Percentiles rank a stretch among this genome's conserved stretches.
Conservation (phyloP, 2,888 invertebrate genomes). For the Cryptus viduatorius region DNA sequence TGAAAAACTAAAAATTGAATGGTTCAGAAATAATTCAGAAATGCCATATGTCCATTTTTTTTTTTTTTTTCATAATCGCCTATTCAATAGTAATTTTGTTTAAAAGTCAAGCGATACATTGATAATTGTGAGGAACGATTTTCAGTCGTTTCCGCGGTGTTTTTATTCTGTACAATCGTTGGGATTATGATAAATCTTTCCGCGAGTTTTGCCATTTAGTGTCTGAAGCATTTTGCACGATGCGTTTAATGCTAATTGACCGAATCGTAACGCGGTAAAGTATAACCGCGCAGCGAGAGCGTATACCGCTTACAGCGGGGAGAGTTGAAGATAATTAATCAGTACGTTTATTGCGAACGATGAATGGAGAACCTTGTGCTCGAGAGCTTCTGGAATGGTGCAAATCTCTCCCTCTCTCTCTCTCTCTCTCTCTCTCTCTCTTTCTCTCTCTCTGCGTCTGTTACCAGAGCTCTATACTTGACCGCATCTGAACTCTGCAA, state of each 20-base stretch:
- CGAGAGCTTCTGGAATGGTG: conserved; percentile 56
- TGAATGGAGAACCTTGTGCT: conserved; percentile 64
- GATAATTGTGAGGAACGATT: too few species aligned
- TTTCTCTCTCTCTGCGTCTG: background rate
- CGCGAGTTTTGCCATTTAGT: conserved; percentile 45
- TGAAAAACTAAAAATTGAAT: too few species aligned
- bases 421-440: too few species aligned
- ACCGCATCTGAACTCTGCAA: conserved; percentile 68
- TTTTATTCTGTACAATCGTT: conserved; percentile 13
- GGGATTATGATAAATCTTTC: conserved; percentile 36
- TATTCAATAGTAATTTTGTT: too few species aligned
- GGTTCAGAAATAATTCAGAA: too few species aligned
- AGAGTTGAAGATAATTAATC: conserved; percentile 63
- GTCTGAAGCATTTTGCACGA: conserved; percentile 33
- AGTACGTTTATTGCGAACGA: conserved; percentile 60
- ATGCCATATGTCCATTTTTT: too few species aligned
- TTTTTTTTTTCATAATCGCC: too few species aligned
- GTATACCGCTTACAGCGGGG: conserved; percentile 28
- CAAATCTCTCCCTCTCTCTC: conserved; percentile 34
- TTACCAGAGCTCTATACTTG: conserved; percentile 64
- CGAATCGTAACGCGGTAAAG: conserved; percentile 55
- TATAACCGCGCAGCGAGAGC: conserved; percentile 32
- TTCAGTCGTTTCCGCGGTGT: background rate
- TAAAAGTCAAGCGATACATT: too few species aligned
- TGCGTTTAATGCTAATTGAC: conserved; percentile 54